Percentiles rank a stretch among this genome's conserved stretches.
Conservation (phyloP, 2,888 invertebrate genomes). For the Agrochola lychnidis region DNA sequence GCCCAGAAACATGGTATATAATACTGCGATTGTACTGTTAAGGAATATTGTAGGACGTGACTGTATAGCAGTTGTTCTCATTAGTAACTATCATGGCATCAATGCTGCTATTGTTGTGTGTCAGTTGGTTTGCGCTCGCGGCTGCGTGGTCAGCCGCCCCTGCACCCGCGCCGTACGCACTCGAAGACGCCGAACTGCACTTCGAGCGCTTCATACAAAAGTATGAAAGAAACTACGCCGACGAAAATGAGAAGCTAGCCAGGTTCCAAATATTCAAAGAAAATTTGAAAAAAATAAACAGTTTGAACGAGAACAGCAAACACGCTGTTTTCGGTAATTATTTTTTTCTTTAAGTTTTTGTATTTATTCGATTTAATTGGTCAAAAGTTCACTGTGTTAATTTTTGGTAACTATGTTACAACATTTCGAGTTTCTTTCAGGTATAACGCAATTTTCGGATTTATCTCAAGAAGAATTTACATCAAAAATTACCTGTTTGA, state of each 20-base stretch:
- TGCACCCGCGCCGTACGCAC: not conserved
- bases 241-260: constrained; percentile 40
- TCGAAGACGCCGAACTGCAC: constrained; percentile 35
- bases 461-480: constrained; percentile 29
- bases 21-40: not conserved
- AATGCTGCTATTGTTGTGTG: constrained; percentile 23
- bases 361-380: not conserved
- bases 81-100: constrained; percentile 14
- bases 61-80: not conserved
- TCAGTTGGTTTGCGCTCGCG: constrained; percentile 8
- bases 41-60: not conserved
- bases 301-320: constrained; percentile 18
- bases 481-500: not conserved
- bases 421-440: constrained; percentile 20
- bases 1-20: constrained; percentile 15
- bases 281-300: constrained; percentile 29
- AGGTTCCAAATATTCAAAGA: constrained; percentile 54
- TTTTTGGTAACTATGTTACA: not conserved
- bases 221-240: constrained; percentile 28
- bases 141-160: not conserved
- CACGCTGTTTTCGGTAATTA: constrained; percentile 44
- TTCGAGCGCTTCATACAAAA: constrained; percentile 51
- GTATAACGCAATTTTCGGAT: constrained; percentile 51
- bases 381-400: not conserved
- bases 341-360: too few relatives aligned